These are phyloP conservation scores for Apis florea DNA, from an alignment of 1,140 invertebrate genomes.

Conservation along the genomic window DNA sequence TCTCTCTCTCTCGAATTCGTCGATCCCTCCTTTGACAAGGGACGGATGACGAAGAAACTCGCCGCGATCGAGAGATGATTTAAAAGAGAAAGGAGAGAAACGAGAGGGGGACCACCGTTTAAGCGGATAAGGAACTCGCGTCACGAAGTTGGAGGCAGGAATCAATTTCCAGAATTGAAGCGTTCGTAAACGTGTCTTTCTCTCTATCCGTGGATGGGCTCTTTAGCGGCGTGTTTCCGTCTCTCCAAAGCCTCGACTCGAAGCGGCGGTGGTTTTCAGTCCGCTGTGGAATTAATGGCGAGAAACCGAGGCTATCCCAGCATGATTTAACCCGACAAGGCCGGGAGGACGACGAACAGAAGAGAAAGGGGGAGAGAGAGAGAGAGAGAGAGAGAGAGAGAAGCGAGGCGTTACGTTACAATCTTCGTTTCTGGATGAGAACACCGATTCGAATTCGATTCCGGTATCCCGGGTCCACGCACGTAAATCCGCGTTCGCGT, in stretches of 20 bases:
- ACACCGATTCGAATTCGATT: conserved; percentile 43
- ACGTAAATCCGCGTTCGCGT: conserved; percentile 41
- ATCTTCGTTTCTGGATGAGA: conserved; percentile 24
- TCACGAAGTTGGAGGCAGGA: conserved; percentile 10
- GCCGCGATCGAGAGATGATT: background rate
- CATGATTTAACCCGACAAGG: conserved; percentile 36
- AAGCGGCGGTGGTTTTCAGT: conserved; percentile 21
- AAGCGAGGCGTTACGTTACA: background rate
- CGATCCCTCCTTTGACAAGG: background rate
- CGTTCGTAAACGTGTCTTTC: background rate
- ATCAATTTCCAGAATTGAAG: conserved; percentile 32
- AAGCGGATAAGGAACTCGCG: conserved; percentile 16
- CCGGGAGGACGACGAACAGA: too few relatives aligned
- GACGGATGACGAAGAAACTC: too few relatives aligned
- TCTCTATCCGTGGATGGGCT: background rate
- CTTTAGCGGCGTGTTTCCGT: conserved; percentile 6
- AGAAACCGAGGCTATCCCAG: conserved; percentile 35
- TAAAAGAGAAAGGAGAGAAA: background rate
- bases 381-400: background rate
- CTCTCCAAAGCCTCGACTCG: background rate
- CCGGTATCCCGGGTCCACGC: conserved; percentile 5
- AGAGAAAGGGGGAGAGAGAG: background rate
- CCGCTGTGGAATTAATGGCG: conserved; percentile 45
- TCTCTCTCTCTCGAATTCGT: background rate
- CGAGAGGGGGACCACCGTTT: background rate